Conservation (phyloP, 1,140 invertebrate species). For the Akabosia matsudoensis region DNA sequence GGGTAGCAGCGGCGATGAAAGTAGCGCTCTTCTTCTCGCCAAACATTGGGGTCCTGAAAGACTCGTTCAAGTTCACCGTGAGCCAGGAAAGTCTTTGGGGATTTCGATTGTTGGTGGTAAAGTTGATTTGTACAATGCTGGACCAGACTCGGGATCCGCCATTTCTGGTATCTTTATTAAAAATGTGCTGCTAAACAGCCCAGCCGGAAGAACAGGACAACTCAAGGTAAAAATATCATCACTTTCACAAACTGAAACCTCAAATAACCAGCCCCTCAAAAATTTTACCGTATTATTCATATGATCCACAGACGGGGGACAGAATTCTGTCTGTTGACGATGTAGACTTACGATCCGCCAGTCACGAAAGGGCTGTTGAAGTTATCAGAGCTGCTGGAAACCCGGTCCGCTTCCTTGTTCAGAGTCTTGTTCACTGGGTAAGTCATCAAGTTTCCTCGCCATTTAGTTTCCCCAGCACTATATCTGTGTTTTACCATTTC, state of each 20-base stretch:
- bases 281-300: background rate
- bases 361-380: conserved; percentile 92
- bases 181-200: conserved; percentile 89
- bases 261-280: background rate
- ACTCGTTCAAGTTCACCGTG: conserved; percentile 64
- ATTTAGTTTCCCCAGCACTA: background rate
- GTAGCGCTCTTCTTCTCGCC: conserved; percentile 56
- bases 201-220: conserved; percentile 82
- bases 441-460: conserved; percentile 49
- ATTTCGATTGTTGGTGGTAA: conserved; percentile 97
- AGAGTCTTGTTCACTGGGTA: conserved; percentile 82
- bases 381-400: conserved; percentile 87
- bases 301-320: conserved; percentile 70
- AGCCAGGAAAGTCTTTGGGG: conserved; percentile 73
- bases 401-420: conserved; percentile 86
- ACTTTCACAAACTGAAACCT: background rate
- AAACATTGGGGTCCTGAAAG: conserved; percentile 86
- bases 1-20: conserved; percentile 33
- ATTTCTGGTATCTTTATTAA: conserved; percentile 97
- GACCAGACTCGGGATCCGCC: conserved; percentile 53
- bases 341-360: conserved; percentile 80
- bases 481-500: background rate
- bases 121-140: conserved; percentile 60
- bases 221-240: conserved; percentile 65
- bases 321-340: conserved; percentile 90